Base-by-base conservation (phyloP, 2,888 invertebrate genomes). In the Drosophila neotestacea region DNA sequence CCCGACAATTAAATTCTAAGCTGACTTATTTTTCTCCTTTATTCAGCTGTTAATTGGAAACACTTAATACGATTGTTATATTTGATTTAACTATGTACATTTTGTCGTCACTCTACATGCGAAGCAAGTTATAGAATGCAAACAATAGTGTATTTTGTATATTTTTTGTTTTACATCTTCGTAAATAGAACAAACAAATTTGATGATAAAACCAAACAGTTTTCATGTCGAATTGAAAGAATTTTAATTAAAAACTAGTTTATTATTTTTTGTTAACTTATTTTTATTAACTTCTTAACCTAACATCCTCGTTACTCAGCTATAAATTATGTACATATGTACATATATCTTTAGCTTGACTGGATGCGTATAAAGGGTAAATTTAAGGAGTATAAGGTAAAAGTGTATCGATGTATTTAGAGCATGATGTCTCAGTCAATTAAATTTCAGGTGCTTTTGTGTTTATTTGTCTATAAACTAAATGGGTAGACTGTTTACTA, bases 361-460 rank as follows among this genome's bases (percentile, higher is more conserved):
- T 41, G 28, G 27, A 27, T 44, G 44, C 6, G n/a, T 27, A 44
- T 52, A 28, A 28, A 5, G 4, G 13, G 13, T 13, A 27, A 39
- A 13, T 52, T 39, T 28, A 38, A 52, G 28, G 13, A 39, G 28
- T 13, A 28, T 11, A 44, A n/a, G 11, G 27, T 28, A 28, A 44
- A 27, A n/a, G 11, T 27, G 11, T 28, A 27, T n/a, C 28, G 6
- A 28, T 27, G 27, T 6, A 44, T 27, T 44, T 36, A 36, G 36
- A 27, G 22, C 34, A 22, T n/a, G 22, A 22, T 22, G n/a, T 22
- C 22, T 50, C 34, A 56, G 55, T 56, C 55, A 44, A 44, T 34
- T 44, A 16, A 34, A 27, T 34, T 55, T 6, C 27, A 55, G 34
- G 44, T 27, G 34, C 44, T 36, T 47, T 41, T 41, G 4, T n/a